phyloP scores from a whole-genome alignment of 2,888 invertebrate species.

The Leucozona laternaria region DNA sequence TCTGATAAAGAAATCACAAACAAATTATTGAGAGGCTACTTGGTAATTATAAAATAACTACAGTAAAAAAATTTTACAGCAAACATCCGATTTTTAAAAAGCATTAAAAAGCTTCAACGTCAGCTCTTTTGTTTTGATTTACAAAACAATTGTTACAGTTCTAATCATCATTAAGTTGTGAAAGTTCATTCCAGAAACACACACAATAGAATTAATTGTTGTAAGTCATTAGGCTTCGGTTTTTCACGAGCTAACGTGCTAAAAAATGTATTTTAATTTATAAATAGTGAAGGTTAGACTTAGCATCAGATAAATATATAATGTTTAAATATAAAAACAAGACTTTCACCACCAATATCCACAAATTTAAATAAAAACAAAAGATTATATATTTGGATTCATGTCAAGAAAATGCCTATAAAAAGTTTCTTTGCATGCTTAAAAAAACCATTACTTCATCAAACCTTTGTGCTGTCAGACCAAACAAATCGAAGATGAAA shows the following conservation, averaged over 20 bases:
- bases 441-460: not conserved
- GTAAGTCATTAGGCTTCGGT: too few species aligned
- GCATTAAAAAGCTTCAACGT: not conserved
- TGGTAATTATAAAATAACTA: too few species aligned
- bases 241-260: too few species aligned
- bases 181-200: too few species aligned
- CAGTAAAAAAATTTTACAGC: too few species aligned
- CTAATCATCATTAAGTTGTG: not conserved
- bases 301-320: not conserved
- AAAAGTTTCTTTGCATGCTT: not conserved
- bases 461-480: not conserved
- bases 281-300: too few species aligned
- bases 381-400: not conserved
- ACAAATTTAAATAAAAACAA: not conserved
- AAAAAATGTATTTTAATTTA: too few species aligned
- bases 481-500: slow-evolving; percentile 1
- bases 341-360: not conserved
- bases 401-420: too few species aligned
- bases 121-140: slow-evolving; percentile 13
- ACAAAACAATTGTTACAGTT: not conserved
- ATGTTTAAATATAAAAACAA: not conserved
- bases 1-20: too few species aligned
- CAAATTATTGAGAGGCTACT: too few species aligned
- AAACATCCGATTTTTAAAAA: too few species aligned
- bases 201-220: too few species aligned